Conservation (phyloP, 1,140 invertebrate genomes). For the Megalopta genalis region DNA sequence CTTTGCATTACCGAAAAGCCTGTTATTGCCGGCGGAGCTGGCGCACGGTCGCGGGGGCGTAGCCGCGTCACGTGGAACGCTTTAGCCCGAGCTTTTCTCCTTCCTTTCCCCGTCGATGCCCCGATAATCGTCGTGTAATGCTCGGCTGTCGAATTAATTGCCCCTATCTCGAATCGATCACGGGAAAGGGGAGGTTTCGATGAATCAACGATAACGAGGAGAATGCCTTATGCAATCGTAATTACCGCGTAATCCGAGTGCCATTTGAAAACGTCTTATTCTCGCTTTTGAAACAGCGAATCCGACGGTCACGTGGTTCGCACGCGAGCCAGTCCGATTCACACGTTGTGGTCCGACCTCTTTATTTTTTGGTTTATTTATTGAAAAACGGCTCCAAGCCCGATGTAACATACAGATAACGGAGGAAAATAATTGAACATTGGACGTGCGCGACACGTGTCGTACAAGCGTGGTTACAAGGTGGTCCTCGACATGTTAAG, state of each 20-base stretch:
- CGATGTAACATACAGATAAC: too few species aligned
- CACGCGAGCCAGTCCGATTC: too few species aligned
- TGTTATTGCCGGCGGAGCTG: constrained; percentile 68
- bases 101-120: constrained; percentile 10
- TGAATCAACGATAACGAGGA: constrained; percentile 33
- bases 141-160: constrained; percentile 46
- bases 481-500: too few species aligned
- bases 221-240: constrained; percentile 37
- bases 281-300: constrained; percentile 11
- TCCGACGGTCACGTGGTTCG: background rate
- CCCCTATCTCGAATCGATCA: constrained; percentile 40
- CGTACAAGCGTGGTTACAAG: too few species aligned
- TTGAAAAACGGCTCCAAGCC: too few species aligned
- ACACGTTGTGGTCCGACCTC: too few species aligned
- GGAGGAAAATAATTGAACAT: too few species aligned
- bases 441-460: too few species aligned
- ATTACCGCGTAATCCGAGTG: constrained; percentile 15
- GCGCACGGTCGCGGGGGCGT: constrained; percentile 8
- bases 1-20: constrained; percentile 78
- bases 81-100: constrained; percentile 25
- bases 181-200: constrained; percentile 28
- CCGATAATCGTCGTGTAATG: constrained; percentile 34
- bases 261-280: constrained; percentile 50
- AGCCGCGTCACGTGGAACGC: constrained; percentile 26
- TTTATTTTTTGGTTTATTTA: too few species aligned